phyloP scores from a whole-genome alignment of 2,888 invertebrate species.

The Argyresthia albistria region DNA sequence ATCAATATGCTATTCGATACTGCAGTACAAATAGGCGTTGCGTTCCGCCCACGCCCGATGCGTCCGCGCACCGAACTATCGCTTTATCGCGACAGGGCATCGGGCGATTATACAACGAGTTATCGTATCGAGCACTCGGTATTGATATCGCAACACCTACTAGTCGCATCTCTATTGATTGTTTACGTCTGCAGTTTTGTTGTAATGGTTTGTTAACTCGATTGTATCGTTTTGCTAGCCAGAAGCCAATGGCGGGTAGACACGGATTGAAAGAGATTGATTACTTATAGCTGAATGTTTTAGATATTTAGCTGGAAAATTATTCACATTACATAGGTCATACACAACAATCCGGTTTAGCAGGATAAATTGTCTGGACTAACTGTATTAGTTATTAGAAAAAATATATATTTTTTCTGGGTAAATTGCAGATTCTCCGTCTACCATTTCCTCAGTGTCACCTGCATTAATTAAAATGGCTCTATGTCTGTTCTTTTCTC shows the following conservation, averaged over 20 bases:
- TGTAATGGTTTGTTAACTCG: no score
- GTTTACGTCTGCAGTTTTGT: background rate
- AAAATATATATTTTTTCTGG: no score
- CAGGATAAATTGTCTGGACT: no score
- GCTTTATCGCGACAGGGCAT: slow-evolving; percentile 25
- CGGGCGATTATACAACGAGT: slow-evolving; percentile 36
- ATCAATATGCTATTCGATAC: background rate
- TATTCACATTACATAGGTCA: no score
- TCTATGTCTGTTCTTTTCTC: slow-evolving; percentile 1
- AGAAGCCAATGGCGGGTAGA: no score
- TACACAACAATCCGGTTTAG: no score
- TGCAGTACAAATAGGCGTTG: slow-evolving; percentile 7
- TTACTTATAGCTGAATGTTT: no score
- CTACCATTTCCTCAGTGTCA: background rate
- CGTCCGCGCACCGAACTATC: slow-evolving; percentile 19
- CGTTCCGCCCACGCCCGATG: slow-evolving; percentile 30
- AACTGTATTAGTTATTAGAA: no score
- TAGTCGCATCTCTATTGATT: background rate
- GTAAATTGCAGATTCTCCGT: no score
- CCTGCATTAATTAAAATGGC: background rate
- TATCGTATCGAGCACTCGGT: slow-evolving; percentile 19
- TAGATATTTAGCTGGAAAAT: no score
- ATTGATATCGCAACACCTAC: slow-evolving; percentile 30
- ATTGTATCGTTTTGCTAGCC: no score
- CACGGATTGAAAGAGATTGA: no score